Conservation (phyloP, 2,113 vertebrate species). For the Proterorhinus semilunaris region DNA sequence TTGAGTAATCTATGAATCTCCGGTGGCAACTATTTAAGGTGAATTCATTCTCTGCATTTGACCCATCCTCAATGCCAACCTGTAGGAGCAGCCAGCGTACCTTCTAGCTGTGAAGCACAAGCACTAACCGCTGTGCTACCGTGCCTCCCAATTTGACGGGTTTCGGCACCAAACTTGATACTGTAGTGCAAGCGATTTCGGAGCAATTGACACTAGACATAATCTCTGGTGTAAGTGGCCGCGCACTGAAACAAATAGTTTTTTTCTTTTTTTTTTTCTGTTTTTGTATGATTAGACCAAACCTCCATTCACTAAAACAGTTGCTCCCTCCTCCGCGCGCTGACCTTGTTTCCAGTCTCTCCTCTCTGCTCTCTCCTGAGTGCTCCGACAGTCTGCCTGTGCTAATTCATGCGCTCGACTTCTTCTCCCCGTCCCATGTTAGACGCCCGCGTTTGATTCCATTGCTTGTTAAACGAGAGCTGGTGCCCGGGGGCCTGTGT, state of each 20-base stretch:
- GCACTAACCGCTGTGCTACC: too few relatives aligned
- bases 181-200: too few relatives aligned
- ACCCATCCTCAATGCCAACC: too few relatives aligned
- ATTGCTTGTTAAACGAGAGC: slow-evolving; percentile 44
- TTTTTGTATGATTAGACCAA: neutral
- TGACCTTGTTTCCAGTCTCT: slow-evolving; percentile 24
- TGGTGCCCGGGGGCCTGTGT: slow-evolving; percentile 11
- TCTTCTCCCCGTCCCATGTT: slow-evolving; percentile 48
- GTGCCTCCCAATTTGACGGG: too few relatives aligned
- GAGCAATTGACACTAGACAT: neutral
- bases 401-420: slow-evolving; percentile 51
- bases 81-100: too few relatives aligned
- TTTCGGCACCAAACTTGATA: too few relatives aligned
- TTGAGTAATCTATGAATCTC: too few relatives aligned
- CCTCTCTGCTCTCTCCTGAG: slow-evolving; percentile 14
- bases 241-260: neutral
- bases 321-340: neutral
- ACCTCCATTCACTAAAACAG: neutral
- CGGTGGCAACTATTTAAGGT: too few relatives aligned
- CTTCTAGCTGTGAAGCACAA: too few relatives aligned
- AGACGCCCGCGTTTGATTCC: slow-evolving; percentile 57
- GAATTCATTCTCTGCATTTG: too few relatives aligned
- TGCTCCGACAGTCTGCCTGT: slow-evolving; percentile 43
- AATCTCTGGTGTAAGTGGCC: neutral
- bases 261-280: too few relatives aligned